Evolutionary conservation across 1,140 invertebrate genomes (phyloP).

Genomic region (Eurytemora carolleeae): DNA sequence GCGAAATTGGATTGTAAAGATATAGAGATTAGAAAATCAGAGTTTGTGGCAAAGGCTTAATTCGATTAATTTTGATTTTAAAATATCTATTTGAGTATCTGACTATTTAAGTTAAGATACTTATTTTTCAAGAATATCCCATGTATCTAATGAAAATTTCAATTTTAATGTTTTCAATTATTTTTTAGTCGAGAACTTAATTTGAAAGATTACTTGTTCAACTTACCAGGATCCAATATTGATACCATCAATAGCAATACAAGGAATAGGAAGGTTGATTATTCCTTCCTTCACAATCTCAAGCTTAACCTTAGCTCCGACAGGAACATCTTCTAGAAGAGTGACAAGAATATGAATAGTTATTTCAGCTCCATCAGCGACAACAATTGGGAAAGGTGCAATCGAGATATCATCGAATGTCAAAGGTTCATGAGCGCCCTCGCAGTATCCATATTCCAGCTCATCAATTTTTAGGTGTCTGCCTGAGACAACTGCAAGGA

Average conservation of each 20-base stretch:
- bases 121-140: too few relatives aligned
- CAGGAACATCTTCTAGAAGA: background rate
- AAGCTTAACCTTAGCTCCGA: background rate
- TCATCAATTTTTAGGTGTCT: background rate
- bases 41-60: too few relatives aligned
- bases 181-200: too few relatives aligned
- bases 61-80: too few relatives aligned
- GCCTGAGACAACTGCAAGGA: background rate
- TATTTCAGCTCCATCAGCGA: background rate
- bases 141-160: too few relatives aligned
- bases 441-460: background rate
- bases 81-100: too few relatives aligned
- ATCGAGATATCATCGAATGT: background rate
- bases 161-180: too few relatives aligned
- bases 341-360: background rate
- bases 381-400: background rate
- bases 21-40: too few relatives aligned
- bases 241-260: background rate
- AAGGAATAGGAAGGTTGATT: background rate
- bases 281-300: background rate
- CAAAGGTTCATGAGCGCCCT: background rate
- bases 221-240: background rate
- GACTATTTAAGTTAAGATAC: too few relatives aligned
- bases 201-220: too few relatives aligned
- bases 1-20: too few relatives aligned